Evolutionary conservation across 1,140 invertebrate genomes (phyloP).

Genomic region (Drosophila kanapiae): DNA sequence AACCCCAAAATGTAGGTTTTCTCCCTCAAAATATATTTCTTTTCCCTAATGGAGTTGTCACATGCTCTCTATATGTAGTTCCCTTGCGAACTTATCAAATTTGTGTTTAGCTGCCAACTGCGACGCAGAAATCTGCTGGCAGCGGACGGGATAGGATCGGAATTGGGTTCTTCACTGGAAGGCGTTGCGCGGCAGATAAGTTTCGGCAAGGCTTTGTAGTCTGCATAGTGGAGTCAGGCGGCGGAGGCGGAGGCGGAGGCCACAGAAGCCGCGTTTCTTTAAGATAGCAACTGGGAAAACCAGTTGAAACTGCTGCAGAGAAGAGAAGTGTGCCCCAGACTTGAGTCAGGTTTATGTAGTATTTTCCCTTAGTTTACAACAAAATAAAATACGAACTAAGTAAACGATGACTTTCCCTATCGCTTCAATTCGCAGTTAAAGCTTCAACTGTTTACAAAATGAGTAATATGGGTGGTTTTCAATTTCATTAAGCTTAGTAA

Average conservation of each 20-base stretch:
- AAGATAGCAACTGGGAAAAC: conserved; percentile 7
- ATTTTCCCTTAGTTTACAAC: background rate
- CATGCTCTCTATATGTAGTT: background rate
- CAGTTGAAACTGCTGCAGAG: conserved; percentile 31
- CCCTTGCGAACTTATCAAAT: conserved; percentile 62
- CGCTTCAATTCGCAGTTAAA: background rate
- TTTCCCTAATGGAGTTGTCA: background rate
- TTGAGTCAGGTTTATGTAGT: conserved; percentile 18
- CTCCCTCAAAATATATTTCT: background rate
- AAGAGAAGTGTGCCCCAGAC: conserved; percentile 19
- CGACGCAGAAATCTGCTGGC: conserved; percentile 57
- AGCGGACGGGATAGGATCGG: conserved; percentile 5
- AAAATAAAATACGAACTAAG: background rate
- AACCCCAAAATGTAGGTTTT: accelerated
- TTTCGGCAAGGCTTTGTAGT: conserved; percentile 81
- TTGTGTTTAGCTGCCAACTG: conserved; percentile 58
- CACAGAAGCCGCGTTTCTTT: conserved; percentile 1
- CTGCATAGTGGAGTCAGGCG: conserved; percentile 17
- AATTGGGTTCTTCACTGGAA: conserved; percentile 28
- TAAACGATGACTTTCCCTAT: conserved; percentile 1
- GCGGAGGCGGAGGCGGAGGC: background rate
- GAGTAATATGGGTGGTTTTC: conserved; percentile 9
- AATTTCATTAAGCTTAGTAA: background rate
- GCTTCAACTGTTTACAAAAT: background rate
- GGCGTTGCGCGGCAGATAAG: conserved; percentile 69